Evolutionary conservation across 2,113 vertebrate species (phyloP).

Genomic region (Motacilla tschutschensis): DNA sequence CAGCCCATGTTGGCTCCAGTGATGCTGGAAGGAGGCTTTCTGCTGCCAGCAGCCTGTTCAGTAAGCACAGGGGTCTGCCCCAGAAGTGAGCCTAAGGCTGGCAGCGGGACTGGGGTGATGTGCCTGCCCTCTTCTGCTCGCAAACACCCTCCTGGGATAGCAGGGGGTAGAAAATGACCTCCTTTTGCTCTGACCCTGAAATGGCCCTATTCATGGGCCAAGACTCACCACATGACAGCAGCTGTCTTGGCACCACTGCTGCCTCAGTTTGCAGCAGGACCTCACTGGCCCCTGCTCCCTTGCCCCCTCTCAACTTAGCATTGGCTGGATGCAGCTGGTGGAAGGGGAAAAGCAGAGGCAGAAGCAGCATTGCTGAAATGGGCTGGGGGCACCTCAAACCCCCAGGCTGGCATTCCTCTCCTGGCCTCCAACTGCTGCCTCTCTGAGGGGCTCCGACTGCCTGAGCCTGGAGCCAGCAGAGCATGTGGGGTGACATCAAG

Average conservation of each 20-base stretch:
- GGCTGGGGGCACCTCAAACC: background rate
- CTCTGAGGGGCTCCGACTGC: rapidly evolving
- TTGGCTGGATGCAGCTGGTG: background rate
- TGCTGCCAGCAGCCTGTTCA: background rate
- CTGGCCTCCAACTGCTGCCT: background rate
- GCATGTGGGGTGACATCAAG: rapidly evolving
- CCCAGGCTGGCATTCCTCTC: background rate
- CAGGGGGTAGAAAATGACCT: rapidly evolving
- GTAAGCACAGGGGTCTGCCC: background rate
- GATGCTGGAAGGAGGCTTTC: background rate
- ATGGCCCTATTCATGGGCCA: rapidly evolving
- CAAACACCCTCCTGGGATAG: background rate
- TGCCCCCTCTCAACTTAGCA: rapidly evolving
- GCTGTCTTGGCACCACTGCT: background rate
- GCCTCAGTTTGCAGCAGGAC: background rate
- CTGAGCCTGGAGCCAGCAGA: background rate
- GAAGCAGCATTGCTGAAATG: rapidly evolving
- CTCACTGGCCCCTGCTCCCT: background rate
- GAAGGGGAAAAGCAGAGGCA: background rate
- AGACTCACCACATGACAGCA: rapidly evolving
- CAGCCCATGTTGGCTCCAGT: rapidly evolving
- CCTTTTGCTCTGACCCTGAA: background rate
- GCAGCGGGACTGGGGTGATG: rapidly evolving
- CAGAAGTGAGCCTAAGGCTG: background rate
- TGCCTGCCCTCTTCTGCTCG: background rate